phyloP scores from a whole-genome alignment of 1,140 invertebrate genomes.

The Trichogramma pretiosum region DNA sequence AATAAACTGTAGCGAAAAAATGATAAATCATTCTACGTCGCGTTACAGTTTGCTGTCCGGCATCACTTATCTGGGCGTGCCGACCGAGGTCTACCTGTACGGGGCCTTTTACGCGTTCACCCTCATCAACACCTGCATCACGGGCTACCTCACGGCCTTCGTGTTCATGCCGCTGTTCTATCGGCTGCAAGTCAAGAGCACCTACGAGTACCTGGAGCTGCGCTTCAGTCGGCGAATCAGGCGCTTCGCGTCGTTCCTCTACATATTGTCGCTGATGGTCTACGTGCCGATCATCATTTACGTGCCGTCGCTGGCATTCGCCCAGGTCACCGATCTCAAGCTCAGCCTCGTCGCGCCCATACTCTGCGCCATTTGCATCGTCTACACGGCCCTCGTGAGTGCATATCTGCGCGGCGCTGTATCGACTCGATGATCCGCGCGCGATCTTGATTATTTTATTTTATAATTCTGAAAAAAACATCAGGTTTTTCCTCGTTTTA shows the following conservation, averaged over 20 bases:
- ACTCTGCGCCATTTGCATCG: constrained; percentile 65
- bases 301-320: constrained; percentile 53
- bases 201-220: constrained; percentile 68
- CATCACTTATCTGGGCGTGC: constrained; percentile 3
- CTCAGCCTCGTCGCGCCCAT: constrained; percentile 56
- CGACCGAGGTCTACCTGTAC: constrained; percentile 57
- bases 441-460: constrained; percentile 68
- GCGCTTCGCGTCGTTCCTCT: constrained; percentile 55
- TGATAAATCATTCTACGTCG: constrained; percentile 13
- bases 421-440: constrained; percentile 60
- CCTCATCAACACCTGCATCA: background rate
- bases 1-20: too few species aligned
- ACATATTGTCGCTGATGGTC: constrained; percentile 49
- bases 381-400: constrained; percentile 67
- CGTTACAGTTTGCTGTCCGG: constrained; percentile 29
- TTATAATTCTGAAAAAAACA: constrained; percentile 51
- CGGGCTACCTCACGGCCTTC: background rate
- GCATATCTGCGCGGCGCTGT: too few species aligned
- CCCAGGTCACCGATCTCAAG: constrained; percentile 57
- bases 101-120: constrained; percentile 61
- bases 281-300: constrained; percentile 55
- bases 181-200: constrained; percentile 64
- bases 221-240: constrained; percentile 56
- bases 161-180: constrained; percentile 55
- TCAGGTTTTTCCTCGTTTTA: background rate